phyloP scores from a whole-genome alignment of 2,888 invertebrate genomes.

The Apodemia zela region DNA sequence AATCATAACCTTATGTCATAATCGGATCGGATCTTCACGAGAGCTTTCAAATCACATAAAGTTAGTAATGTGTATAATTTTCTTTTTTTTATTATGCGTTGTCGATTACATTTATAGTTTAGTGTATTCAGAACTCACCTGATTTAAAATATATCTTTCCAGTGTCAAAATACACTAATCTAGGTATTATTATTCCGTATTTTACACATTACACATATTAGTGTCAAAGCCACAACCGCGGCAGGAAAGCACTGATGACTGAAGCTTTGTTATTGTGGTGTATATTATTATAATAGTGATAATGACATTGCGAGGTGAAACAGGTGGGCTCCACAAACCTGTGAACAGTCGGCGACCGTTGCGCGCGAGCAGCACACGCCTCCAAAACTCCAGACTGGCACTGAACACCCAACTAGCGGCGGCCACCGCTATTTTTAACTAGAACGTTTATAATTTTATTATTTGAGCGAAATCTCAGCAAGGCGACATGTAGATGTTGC shows the following conservation, averaged over 20 bases:
- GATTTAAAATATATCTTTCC: neutral
- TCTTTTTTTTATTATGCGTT: no score
- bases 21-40: no score
- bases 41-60: no score
- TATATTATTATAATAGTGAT: slow-evolving; percentile 67
- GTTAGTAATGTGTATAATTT: no score
- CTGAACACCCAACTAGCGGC: slow-evolving; percentile 46
- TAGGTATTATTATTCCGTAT: slow-evolving; percentile 22
- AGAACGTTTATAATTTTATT: slow-evolving; percentile 79
- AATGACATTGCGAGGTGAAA: slow-evolving; percentile 72
- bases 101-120: neutral
- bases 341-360: slow-evolving; percentile 53
- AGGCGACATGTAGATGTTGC: slow-evolving; percentile 67
- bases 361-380: slow-evolving; percentile 67
- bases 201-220: slow-evolving; percentile 23
- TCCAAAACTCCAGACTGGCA: slow-evolving; percentile 63
- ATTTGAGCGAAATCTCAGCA: slow-evolving; percentile 67
- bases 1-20: no score
- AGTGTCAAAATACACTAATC: slow-evolving; percentile 1
- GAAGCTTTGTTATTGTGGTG: slow-evolving; percentile 50
- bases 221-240: slow-evolving; percentile 25
- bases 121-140: neutral
- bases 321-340: slow-evolving; percentile 67
- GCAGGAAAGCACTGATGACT: slow-evolving; percentile 42
- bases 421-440: slow-evolving; percentile 58